Evolutionary conservation across 1,140 invertebrate genomes (phyloP).

Genomic region (Drosophila bocki): DNA sequence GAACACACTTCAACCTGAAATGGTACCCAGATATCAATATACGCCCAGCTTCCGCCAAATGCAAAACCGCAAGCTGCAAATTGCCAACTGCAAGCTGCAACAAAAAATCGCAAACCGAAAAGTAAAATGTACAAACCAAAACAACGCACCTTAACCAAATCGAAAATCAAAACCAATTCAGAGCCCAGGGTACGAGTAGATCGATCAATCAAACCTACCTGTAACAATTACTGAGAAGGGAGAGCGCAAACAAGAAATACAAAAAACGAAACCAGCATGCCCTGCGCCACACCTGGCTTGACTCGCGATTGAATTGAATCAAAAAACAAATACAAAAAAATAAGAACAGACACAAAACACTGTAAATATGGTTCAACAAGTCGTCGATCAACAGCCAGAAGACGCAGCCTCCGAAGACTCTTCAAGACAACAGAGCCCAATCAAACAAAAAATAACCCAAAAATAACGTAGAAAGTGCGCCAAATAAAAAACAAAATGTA

Average conservation of each 20-base stretch:
- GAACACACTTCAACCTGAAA: slow-evolving; percentile 79
- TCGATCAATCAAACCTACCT: slow-evolving; percentile 34
- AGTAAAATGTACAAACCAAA: slow-evolving; percentile 46
- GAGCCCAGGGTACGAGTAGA: slow-evolving; percentile 54
- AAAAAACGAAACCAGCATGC: slow-evolving; percentile 69
- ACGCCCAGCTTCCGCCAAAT: slow-evolving; percentile 83
- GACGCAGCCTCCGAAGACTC: slow-evolving; percentile 53
- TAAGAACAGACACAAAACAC: slow-evolving; percentile 61
- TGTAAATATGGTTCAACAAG: slow-evolving; percentile 73
- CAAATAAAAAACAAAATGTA: slow-evolving; percentile 7
- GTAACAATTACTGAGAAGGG: slow-evolving; percentile 28
- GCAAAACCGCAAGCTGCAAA: slow-evolving; percentile 57
- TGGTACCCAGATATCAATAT: slow-evolving; percentile 85
- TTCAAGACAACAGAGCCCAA: slow-evolving; percentile 43
- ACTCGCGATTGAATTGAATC: slow-evolving; percentile 83
- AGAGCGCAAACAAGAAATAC: slow-evolving; percentile 44
- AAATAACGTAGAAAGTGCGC: slow-evolving; percentile 17
- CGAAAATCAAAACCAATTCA: slow-evolving; percentile 41
- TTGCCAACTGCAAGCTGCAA: slow-evolving; percentile 31
- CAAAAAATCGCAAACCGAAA: slow-evolving; percentile 47
- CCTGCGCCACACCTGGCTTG: slow-evolving; percentile 83
- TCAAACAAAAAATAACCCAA: slow-evolving; percentile 6
- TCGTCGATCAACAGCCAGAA: slow-evolving; percentile 57
- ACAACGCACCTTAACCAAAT: slow-evolving; percentile 62
- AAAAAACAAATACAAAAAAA: slow-evolving; percentile 35